phyloP scores from a whole-genome alignment of 2,888 invertebrate species.

The Netelia inedita region DNA sequence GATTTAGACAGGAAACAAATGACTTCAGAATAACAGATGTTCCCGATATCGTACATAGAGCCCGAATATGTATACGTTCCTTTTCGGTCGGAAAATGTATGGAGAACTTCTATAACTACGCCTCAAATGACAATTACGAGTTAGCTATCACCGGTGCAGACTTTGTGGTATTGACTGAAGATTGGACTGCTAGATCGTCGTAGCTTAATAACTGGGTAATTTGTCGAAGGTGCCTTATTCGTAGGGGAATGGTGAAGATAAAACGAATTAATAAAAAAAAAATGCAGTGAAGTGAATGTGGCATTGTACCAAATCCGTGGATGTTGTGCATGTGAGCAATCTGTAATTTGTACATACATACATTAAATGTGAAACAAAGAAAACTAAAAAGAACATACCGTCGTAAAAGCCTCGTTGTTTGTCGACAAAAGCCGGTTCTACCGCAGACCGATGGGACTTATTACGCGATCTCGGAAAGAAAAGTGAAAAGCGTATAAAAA shows the following conservation, averaged over 20 bases:
- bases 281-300: conserved; percentile 78
- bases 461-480: conserved; percentile 54
- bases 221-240: conserved; percentile 85
- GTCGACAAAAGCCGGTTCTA: conserved; percentile 77
- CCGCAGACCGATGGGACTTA: conserved; percentile 63
- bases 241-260: conserved; percentile 74
- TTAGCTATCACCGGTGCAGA: conserved; percentile 78
- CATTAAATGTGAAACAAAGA: conserved; percentile 71
- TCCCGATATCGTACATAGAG: conserved; percentile 51
- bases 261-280: conserved; percentile 50
- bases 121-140: conserved; percentile 78
- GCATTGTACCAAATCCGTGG: conserved; percentile 75
- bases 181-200: conserved; percentile 78
- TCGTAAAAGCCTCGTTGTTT: conserved; percentile 48
- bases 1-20: conserved; percentile 25
- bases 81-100: conserved; percentile 57
- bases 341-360: conserved; percentile 82
- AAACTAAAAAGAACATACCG: conserved; percentile 47
- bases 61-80: conserved; percentile 49
- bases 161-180: conserved; percentile 74
- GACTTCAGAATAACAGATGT: conserved; percentile 28
- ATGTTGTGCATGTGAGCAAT: conserved; percentile 79
- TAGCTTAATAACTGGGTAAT: conserved; percentile 82
- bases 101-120: conserved; percentile 71
- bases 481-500: conserved; percentile 63